Conservation (phyloP, 2,888 invertebrate species). For the Dorcus hopei region DNA sequence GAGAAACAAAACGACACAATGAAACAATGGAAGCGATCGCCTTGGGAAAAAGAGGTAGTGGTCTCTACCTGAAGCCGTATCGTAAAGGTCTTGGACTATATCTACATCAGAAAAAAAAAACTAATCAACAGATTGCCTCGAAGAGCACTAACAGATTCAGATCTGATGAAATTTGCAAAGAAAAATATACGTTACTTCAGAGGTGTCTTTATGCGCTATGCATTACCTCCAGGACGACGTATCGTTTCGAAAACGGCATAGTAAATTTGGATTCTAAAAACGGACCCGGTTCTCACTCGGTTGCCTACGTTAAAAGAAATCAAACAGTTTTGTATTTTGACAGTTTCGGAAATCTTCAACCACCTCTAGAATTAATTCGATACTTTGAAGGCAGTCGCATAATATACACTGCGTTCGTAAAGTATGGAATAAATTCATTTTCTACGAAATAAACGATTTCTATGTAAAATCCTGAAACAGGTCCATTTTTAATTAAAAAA, state of each 20-base stretch:
- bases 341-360: slow-evolving; percentile 14
- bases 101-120: slow-evolving; percentile 21
- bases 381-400: slow-evolving; percentile 9
- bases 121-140: slow-evolving; percentile 24
- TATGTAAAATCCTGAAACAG: no score
- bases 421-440: no score
- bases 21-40: slow-evolving; percentile 28
- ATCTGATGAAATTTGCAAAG: slow-evolving; percentile 25
- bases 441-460: no score
- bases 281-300: no score
- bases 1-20: slow-evolving; percentile 31
- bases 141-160: slow-evolving; percentile 23
- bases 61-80: slow-evolving; percentile 28
- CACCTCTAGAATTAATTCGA: slow-evolving; percentile 10
- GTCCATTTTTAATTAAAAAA: no score
- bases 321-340: slow-evolving; percentile 33
- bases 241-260: no score
- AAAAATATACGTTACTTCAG: no score
- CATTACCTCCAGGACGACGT: no score
- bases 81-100: slow-evolving; percentile 28
- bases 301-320: slow-evolving; percentile 37
- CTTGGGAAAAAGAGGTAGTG: slow-evolving; percentile 13
- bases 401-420: no score
- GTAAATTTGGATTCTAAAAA: no score
- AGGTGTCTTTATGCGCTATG: no score